Evolutionary conservation across 1,140 invertebrate genomes (phyloP), one percentile per base, ranked within the genome.

Genomic region (Pseudomyrmex sp.): DNA sequence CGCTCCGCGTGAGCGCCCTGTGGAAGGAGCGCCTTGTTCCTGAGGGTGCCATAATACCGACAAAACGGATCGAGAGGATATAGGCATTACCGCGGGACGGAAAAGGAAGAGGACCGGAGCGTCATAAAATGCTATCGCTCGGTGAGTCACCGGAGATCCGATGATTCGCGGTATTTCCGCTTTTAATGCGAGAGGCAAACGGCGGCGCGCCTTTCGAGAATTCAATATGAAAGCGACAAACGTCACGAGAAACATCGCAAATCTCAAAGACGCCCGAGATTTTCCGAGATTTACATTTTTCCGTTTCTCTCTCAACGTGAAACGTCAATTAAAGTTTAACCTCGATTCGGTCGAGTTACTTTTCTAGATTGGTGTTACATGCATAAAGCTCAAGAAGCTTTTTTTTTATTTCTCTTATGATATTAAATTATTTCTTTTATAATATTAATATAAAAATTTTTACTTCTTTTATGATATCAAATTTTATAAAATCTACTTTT

Each of bases 31-130:
- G 76, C 44, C 76, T 80, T 72, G 76, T 80, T 80, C 76, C 76
- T 80, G 66, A 61, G 76, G 76, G 76, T 80, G 44, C 54, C 56
- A 72, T 80, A 80, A 80, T 72, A 80, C 56, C 56, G 76, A 72
- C 76, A 80, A 80, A 80, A 80, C 76, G 76, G 76, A 80, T 80
- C 66, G 76, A 80, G 66, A 80, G 76, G 66, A 80, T 80, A 80
- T 80, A 80, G 66, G 76, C 66, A 80, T 80, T 80, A 80, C 54
- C 65, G 65, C 48, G 18, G 18, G 46, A 61, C 48, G 66, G 62
- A 65, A 66, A 63, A 44, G 46, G 48, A 56, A 72, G 58, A 48
- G 20, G 15, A 56, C n/a, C 18, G 0, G 44, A 75, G 72, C 10
- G 65, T 59, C 50, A 54, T 77, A 80, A 82, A 66, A 73, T 26